Conservation (phyloP, 2,797 vertebrate genomes). For the Propithecus perrieri region DNA sequence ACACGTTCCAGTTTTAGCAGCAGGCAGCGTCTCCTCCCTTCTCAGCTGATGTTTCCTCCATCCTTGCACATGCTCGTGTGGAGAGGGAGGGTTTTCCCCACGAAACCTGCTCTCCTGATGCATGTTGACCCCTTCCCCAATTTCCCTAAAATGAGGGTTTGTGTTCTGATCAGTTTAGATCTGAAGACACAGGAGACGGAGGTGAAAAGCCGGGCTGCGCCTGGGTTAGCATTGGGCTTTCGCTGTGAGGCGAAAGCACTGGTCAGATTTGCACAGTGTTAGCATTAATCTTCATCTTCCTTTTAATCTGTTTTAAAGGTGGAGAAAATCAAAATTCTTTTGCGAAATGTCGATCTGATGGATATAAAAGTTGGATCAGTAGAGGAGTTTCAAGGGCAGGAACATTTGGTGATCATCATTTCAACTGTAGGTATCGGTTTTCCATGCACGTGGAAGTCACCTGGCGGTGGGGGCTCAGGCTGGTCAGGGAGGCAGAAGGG, state of each 20-base stretch:
- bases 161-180: accelerated
- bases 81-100: no score
- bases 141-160: accelerated
- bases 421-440: conserved; percentile 89
- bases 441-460: accelerated
- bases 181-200: accelerated
- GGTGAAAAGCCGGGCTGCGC: accelerated
- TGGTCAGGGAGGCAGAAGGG: accelerated
- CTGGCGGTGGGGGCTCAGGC: accelerated
- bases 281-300: neutral
- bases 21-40: neutral
- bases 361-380: conserved; percentile 97
- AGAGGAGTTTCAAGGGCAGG: conserved; percentile 98
- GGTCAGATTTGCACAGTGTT: neutral
- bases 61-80: no score
- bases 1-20: neutral
- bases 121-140: accelerated
- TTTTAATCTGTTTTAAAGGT: conserved; percentile 84
- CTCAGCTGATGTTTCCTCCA: neutral
- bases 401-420: conserved; percentile 92
- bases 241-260: neutral
- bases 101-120: neutral
- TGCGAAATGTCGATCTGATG: conserved; percentile 90
- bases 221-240: neutral
- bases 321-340: conserved; percentile 94